Conservation (phyloP, 1,140 invertebrate genomes). For the Drosophila busckii region DNA sequence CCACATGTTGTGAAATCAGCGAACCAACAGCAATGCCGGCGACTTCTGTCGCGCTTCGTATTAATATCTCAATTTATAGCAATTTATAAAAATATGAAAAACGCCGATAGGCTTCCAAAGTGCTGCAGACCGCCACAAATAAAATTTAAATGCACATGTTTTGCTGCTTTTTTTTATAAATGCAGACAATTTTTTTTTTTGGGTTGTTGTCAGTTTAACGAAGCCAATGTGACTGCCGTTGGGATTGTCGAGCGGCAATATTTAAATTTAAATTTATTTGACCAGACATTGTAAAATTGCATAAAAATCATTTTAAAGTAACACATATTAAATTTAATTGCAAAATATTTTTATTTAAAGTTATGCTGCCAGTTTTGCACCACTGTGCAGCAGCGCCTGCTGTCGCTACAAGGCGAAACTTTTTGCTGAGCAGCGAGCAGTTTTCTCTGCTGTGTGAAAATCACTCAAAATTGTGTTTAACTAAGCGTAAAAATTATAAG, state of each 20-base stretch:
- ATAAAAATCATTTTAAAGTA: too few relatives aligned
- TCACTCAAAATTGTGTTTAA: constrained; percentile 77
- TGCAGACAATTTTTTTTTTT: constrained; percentile 16
- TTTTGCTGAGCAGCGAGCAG: constrained; percentile 60
- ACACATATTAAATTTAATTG: too few relatives aligned
- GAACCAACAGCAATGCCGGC: constrained; percentile 36
- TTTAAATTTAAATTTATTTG: constrained; percentile 12
- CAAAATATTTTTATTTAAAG: too few relatives aligned
- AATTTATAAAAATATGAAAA: constrained; percentile 77
- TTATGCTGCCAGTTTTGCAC: too few relatives aligned
- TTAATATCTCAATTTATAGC: constrained; percentile 77
- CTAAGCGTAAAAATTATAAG: constrained; percentile 77
- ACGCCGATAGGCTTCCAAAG: constrained; percentile 36
- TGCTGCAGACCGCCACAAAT: constrained; percentile 38
- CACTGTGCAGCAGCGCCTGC: constrained; percentile 38
- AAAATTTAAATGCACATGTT: constrained; percentile 58
- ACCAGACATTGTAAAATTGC: too few relatives aligned
- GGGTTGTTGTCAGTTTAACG: constrained; percentile 33
- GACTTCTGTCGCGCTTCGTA: constrained; percentile 71
- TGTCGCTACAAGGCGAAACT: constrained; percentile 39
- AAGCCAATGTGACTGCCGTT: constrained; percentile 41
- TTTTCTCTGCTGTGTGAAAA: constrained; percentile 70
- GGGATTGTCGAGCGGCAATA: constrained; percentile 14
- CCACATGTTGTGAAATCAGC: constrained; percentile 61
- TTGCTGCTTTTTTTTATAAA: constrained; percentile 3